Percentiles rank a stretch among this genome's conserved stretches.
Evolutionary conservation across 2,797 vertebrate species (phyloP).

Genomic region (Liasis olivaceus): DNA sequence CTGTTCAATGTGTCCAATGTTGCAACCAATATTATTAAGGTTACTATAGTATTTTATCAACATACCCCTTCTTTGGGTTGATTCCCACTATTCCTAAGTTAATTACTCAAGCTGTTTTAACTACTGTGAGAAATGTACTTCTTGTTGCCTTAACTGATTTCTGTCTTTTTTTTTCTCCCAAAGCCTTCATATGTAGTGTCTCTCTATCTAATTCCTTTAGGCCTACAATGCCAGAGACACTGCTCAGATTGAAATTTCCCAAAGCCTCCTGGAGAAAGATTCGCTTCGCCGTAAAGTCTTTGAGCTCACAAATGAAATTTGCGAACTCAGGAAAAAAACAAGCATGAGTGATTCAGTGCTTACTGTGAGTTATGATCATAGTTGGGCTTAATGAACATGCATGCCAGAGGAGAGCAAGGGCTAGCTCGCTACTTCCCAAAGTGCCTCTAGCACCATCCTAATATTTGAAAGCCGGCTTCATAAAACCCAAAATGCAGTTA

Average conservation of each 20-base stretch:
- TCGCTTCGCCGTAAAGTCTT: conserved; percentile 80
- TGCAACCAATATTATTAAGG: neutral
- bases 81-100: neutral
- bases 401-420: neutral
- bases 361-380: neutral
- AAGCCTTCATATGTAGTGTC: neutral
- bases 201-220: conserved; percentile 58
- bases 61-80: neutral
- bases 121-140: neutral
- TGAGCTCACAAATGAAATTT: conserved; percentile 80
- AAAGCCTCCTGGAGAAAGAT: conserved; percentile 84
- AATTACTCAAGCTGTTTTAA: neutral
- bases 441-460: neutral
- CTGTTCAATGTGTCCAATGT: neutral
- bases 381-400: too few relatives aligned
- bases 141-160: neutral
- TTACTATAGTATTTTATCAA: neutral
- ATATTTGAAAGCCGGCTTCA: neutral
- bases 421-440: neutral
- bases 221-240: conserved; percentile 83
- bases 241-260: conserved; percentile 81
- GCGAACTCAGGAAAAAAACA: conserved; percentile 65
- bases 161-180: neutral
- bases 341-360: conserved; percentile 24
- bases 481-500: neutral